Percentiles rank a stretch among this genome's conserved stretches.
Evolutionary conservation across 2,888 invertebrate genomes (phyloP).

Genomic region (Cephonodes hylas): DNA sequence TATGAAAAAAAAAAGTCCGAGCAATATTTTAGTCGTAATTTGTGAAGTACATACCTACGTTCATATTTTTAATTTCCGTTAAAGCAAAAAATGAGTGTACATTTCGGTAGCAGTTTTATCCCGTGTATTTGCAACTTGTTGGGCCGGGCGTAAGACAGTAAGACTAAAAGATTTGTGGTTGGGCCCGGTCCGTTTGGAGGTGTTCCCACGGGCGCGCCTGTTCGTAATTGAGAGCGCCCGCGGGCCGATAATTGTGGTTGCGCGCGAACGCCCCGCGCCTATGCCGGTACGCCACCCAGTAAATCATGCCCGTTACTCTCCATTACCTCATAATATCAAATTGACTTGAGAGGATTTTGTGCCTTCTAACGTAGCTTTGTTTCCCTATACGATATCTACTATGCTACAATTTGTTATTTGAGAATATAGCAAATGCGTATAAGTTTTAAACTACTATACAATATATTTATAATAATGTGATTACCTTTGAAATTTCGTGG

Average conservation of each 20-base stretch:
- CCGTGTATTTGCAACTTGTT: slow-evolving; percentile 52
- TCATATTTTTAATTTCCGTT: not conserved
- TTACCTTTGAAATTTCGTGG: too few species aligned
- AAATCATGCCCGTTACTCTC: slow-evolving; percentile 80
- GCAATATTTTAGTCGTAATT: not conserved
- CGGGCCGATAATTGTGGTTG: slow-evolving; percentile 79
- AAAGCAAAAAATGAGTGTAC: not conserved
- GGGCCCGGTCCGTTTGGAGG: slow-evolving; percentile 60
- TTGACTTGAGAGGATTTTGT: slow-evolving; percentile 71
- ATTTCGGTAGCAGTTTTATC: slow-evolving; percentile 17
- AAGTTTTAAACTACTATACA: not conserved
- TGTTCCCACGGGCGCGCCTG: slow-evolving; percentile 76
- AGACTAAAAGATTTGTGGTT: slow-evolving; percentile 71
- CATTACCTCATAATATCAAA: slow-evolving; percentile 79
- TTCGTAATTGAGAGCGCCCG: slow-evolving; percentile 80
- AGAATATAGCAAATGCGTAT: not conserved
- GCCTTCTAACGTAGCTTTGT: slow-evolving; percentile 34
- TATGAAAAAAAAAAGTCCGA: not conserved
- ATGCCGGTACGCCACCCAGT: slow-evolving; percentile 51
- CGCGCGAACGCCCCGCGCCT: slow-evolving; percentile 58
- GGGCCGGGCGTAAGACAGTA: slow-evolving; percentile 59
- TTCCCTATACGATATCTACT: too few species aligned
- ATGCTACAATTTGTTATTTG: not conserved
- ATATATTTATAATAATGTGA: too few species aligned
- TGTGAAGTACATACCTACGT: not conserved